These are phyloP conservation scores for Subanguina moxae DNA, from an alignment of 1,140 invertebrate species.

Conservation along the genomic window DNA sequence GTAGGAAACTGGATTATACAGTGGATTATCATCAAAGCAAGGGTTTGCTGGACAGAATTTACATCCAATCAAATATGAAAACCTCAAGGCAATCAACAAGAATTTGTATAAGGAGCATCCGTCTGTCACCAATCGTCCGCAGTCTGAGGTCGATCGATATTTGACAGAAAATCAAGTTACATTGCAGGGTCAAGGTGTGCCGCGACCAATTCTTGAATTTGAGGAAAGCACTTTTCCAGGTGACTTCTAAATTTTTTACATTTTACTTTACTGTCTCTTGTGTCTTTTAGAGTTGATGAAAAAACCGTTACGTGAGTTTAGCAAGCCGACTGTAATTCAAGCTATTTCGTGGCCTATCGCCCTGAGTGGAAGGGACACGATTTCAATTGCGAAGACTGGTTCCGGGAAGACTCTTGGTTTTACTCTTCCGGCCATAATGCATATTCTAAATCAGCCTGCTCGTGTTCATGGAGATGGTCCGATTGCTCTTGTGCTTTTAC, in stretches of 20 bases:
- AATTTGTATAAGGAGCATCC: slow-evolving; percentile 48
- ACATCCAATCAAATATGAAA: not conserved
- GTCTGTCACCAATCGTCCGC: slow-evolving; percentile 38
- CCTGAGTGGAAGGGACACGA: slow-evolving; percentile 63
- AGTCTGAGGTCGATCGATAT: slow-evolving; percentile 50
- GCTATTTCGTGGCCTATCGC: slow-evolving; percentile 62
- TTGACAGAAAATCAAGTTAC: slow-evolving; percentile 51
- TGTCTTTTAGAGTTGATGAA: slow-evolving; percentile 32
- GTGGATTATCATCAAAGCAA: too few species aligned
- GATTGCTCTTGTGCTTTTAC: slow-evolving; percentile 74
- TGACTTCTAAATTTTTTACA: not conserved
- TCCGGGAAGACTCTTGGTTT: slow-evolving; percentile 65
- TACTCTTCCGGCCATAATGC: slow-evolving; percentile 69
- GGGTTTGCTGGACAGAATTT: too few species aligned
- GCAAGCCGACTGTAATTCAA: slow-evolving; percentile 60
- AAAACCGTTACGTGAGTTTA: slow-evolving; percentile 38
- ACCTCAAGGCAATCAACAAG: slow-evolving; percentile 44
- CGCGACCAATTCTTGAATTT: slow-evolving; percentile 52
- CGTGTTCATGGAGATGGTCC: slow-evolving; percentile 46
- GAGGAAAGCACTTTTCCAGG: slow-evolving; percentile 40
- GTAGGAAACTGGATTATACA: too few species aligned
- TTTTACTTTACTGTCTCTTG: not conserved
- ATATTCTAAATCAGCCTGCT: slow-evolving; percentile 80
- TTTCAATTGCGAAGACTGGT: slow-evolving; percentile 65
- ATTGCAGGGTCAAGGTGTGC: slow-evolving; percentile 41